Evolutionary conservation across 2,888 invertebrate genomes (phyloP).

Genomic region (Dromius quadrimaculatus): DNA sequence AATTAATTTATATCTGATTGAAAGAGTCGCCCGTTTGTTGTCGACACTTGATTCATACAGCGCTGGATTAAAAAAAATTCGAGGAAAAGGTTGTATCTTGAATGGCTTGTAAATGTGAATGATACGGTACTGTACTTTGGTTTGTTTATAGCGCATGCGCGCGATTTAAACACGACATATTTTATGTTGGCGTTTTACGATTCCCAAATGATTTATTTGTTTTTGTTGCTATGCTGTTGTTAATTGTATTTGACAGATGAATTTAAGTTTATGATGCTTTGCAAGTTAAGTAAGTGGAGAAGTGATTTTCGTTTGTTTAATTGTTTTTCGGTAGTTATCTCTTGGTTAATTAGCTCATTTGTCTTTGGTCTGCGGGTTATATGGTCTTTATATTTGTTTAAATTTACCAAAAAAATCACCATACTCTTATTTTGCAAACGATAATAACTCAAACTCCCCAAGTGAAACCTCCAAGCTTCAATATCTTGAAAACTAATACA

Average conservation of each 20-base stretch:
- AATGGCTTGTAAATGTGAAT: too few relatives aligned
- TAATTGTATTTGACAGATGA: slow-evolving; percentile 47
- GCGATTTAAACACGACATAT: slow-evolving; percentile 23
- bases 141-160: slow-evolving; percentile 25
- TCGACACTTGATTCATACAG: too few relatives aligned
- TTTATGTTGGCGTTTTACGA: slow-evolving; percentile 47
- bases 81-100: too few relatives aligned
- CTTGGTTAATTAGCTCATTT: slow-evolving; percentile 33
- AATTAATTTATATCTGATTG: slow-evolving; percentile 51
- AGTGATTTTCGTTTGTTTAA: slow-evolving; percentile 40
- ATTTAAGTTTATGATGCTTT: slow-evolving; percentile 34
- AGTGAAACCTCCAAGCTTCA: too few relatives aligned
- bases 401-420: slow-evolving; percentile 10
- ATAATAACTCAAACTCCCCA: not conserved
- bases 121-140: too few relatives aligned
- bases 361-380: slow-evolving; percentile 21
- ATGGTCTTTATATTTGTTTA: slow-evolving; percentile 19
- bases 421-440: not conserved
- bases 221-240: slow-evolving; percentile 38
- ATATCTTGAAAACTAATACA: too few relatives aligned
- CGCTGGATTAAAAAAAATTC: too few relatives aligned
- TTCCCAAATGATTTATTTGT: slow-evolving; percentile 43
- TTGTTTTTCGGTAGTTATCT: slow-evolving; percentile 40
- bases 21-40: slow-evolving; percentile 40
- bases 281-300: slow-evolving; percentile 35